Base-by-base conservation (phyloP, 1,140 invertebrate genomes). In the Pseudomyrmex pallidus region DNA sequence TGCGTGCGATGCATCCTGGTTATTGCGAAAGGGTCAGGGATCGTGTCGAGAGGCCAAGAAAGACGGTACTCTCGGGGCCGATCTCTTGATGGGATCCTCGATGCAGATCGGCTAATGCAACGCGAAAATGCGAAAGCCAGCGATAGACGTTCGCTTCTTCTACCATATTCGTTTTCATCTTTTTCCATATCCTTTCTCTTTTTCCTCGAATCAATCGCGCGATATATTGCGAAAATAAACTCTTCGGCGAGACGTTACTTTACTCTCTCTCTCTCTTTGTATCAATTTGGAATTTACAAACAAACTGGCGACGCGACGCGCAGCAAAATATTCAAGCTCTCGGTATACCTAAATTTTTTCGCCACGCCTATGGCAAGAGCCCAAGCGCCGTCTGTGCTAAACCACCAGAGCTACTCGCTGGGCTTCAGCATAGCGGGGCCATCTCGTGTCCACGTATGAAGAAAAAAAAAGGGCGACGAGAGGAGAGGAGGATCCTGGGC, bases 31-130 rank as follows among this genome's bases (percentile, higher is more conserved):
- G 86, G 86, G 86, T 88, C 87, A 85, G 78, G 57, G 87, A 78
- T 88, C 87, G 86, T 67, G 86, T 85, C 82, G 68, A 84, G 72
- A 52, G 82, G 86, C 74, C 64, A 56, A 61, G 85, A 82, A 52
- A 74, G 44, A 70, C 57, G 67, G 68, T 85, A 68, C 74, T 83
- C 86, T 76, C 63, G 35, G 62, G 68, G 73, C 76, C 87, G 76
- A 80, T 76, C 86, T 82, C 82, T 88, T 85, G 61, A 87, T 82
- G 83, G 86, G 87, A 88, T 88, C 82, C 77, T 63, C 86, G 82
- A 85, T 87, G 87, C 87, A 87, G 87, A 87, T 88, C 82, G 85
- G 66, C 56, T 72, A 54, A 59, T 62, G 74, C 67, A 87, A 87
- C 86, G 85, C 72, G 85, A 83, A 86, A 87, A 87, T 72, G 66